phyloP scores from a whole-genome alignment of 1,140 invertebrate genomes.

The Saccostrea glomerata region DNA sequence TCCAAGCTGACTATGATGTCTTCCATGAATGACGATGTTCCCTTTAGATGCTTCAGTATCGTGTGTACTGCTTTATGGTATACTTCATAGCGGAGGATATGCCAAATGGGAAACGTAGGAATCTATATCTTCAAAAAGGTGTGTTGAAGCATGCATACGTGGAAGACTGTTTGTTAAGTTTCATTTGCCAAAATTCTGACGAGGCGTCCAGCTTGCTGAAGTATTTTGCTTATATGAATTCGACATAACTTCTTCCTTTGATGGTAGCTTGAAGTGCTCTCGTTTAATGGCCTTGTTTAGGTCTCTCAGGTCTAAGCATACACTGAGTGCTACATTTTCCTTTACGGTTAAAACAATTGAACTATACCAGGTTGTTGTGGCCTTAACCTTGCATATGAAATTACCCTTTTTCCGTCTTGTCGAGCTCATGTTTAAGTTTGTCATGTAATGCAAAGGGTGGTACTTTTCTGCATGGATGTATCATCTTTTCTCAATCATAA shows the following conservation, averaged over 20 bases:
- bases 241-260: too few relatives aligned
- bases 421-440: neutral
- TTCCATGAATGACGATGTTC: conserved; percentile 48
- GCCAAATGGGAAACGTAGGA: conserved; percentile 77
- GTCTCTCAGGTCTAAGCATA: conserved; percentile 61
- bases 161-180: conserved; percentile 34
- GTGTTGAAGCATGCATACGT: neutral
- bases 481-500: too few relatives aligned
- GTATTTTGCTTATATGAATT: too few relatives aligned
- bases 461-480: too few relatives aligned
- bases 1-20: conserved; percentile 51
- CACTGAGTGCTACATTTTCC: conserved; percentile 49
- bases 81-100: conserved; percentile 62
- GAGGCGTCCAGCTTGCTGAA: too few relatives aligned
- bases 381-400: conserved; percentile 20
- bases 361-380: conserved; percentile 47
- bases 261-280: too few relatives aligned
- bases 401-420: conserved; percentile 15
- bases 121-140: conserved; percentile 43
- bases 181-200: conserved; percentile 56
- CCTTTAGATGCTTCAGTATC: conserved; percentile 61
- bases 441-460: too few relatives aligned
- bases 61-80: conserved; percentile 44
- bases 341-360: conserved; percentile 49
- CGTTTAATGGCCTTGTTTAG: too few relatives aligned